Base-by-base conservation (phyloP, 2,113 vertebrate species). In the Scartelaos histophorus region DNA sequence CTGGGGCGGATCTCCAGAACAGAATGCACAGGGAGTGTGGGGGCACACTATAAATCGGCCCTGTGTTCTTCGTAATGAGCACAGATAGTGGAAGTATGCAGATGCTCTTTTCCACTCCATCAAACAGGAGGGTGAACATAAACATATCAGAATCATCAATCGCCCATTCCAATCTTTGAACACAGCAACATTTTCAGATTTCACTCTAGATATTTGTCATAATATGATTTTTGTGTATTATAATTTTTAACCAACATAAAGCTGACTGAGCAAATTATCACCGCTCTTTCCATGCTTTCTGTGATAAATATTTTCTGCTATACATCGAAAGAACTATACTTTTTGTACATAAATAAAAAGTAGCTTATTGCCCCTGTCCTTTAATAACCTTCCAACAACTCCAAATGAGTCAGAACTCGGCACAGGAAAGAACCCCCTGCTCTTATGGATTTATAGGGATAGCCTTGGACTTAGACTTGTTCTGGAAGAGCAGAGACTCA, bases 401-500 rank as follows among this genome's bases (percentile, higher is more conserved):
- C 88, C 74, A 89, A 82, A 86, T 88, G 74, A 87, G 85, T 90
- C 78, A 81, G 87, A 67, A 73, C 74, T 65, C 71, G 70, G 56
- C 79, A 67, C 24, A 57, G 75, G 72, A 82, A 79, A 69, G 17
- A 9, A 34, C 56, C 35, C 15, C 56, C 1, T 12, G 82, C 80
- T 25, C 13, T 25, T 25, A 25, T 87, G 91, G 94, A 95, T 96
- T 95, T 95, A 95, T 73, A 78, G 88, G 70, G 57, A 71, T 86
- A 77, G 89, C 95, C 95, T 95, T 95, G 95, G 61, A 64, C 34
- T 58, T 58, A 88, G 73, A 72, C 72, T 77, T 53, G 89, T 78
- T 76, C 73, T 70, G 9, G 65, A 84, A 75, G 73, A 86, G 75
- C 57, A 0, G 6, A 83, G 85, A 88, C 88, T 87, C 90, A 82